Evolutionary conservation across 2,888 invertebrate genomes (phyloP).

Genomic region (Rotaria sp.): DNA sequence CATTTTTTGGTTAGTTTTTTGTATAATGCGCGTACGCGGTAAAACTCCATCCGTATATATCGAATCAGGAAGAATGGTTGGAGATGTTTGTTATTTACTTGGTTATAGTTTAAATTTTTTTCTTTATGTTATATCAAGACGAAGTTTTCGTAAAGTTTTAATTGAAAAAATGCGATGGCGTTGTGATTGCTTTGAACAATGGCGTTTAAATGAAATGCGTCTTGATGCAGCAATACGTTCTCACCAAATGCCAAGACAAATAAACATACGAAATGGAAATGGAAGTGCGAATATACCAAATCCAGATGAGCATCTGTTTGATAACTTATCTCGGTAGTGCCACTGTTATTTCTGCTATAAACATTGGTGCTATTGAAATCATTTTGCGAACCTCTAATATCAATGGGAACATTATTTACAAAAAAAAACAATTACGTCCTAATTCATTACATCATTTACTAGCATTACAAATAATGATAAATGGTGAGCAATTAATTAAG

Average conservation of each 20-base stretch:
- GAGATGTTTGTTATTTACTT: slow-evolving; percentile 33
- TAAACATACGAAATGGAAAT: neutral
- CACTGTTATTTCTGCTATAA: no score
- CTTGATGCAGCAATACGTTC: neutral
- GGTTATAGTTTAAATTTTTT: slow-evolving; percentile 40
- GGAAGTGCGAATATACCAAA: no score
- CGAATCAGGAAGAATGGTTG: slow-evolving; percentile 16
- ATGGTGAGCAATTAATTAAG: neutral
- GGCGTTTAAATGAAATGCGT: slow-evolving; percentile 21
- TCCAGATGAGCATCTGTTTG: no score
- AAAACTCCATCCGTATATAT: neutral
- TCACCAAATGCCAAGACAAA: neutral
- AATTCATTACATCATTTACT: neutral
- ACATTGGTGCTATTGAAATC: no score
- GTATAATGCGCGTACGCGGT: slow-evolving; percentile 2
- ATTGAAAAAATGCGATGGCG: slow-evolving; percentile 29
- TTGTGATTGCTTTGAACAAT: slow-evolving; percentile 28
- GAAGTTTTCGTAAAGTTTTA: slow-evolving; percentile 36
- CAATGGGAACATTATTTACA: neutral
- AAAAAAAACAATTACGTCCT: neutral
- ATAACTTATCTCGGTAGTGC: no score
- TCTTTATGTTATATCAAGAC: slow-evolving; percentile 34
- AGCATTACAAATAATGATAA: neutral
- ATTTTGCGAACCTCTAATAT: no score
- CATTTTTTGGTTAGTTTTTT: slow-evolving; percentile 26